Conservation (phyloP, 2,888 invertebrate species). For the Cataglyphis rosenhaueri region DNA sequence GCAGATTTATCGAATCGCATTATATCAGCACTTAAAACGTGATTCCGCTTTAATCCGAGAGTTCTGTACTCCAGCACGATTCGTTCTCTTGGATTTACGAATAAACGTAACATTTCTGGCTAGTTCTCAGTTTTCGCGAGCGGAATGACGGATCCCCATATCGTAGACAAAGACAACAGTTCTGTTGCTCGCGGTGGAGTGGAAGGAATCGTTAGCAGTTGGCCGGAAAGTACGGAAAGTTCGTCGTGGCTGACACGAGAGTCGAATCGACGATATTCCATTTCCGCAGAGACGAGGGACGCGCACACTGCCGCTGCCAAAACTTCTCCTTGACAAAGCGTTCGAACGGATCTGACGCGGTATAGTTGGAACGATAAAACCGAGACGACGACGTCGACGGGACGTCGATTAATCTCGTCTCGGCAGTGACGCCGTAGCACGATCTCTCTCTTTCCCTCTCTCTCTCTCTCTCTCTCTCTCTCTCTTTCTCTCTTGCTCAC, state of each 20-base stretch:
- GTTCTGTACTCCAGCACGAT: constrained; percentile 7
- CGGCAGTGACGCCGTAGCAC: constrained; percentile 50
- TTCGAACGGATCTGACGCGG: constrained; percentile 63
- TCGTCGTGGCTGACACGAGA: constrained; percentile 58
- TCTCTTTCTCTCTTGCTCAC: not conserved
- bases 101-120: constrained; percentile 37
- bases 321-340: constrained; percentile 70
- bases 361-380: constrained; percentile 67
- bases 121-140: not conserved
- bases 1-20: constrained; percentile 4
- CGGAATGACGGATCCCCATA: constrained; percentile 1
- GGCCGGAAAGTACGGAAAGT: constrained; percentile 66
- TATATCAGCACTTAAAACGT: not conserved
- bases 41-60: not conserved
- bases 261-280: constrained; percentile 69
- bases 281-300: constrained; percentile 64
- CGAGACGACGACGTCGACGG: constrained; percentile 64
- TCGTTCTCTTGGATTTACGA: constrained; percentile 34
- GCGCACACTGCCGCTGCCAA: constrained; percentile 56
- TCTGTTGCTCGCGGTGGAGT: constrained; percentile 22
- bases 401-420: constrained; percentile 70
- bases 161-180: constrained; percentile 39
- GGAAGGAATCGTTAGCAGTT: constrained; percentile 66
- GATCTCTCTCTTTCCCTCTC: constrained; percentile 7
- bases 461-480: constrained; percentile 9